Percentiles rank a stretch among this genome's conserved stretches.
phyloP scores from a whole-genome alignment of 2,888 invertebrate species.

The Nephrotoma guestfalica region DNA sequence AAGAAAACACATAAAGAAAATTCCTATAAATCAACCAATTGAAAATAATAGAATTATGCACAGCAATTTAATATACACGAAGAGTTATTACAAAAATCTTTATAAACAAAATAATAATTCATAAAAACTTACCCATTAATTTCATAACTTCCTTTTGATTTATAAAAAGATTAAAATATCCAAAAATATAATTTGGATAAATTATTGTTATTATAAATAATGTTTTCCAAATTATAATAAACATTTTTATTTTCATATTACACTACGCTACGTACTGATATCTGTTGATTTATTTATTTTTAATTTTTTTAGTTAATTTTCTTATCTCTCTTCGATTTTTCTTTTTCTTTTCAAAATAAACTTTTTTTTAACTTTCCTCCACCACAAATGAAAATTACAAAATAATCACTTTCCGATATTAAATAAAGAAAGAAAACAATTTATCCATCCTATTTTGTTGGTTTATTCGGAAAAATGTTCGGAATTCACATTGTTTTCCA shows the following conservation, averaged over 20 bases:
- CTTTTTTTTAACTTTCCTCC: neutral
- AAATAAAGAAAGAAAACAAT: neutral
- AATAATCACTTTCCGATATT: neutral
- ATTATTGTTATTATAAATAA: neutral
- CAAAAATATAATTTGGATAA: conserved; percentile 16
- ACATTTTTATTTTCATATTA: neutral
- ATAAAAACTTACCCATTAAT: conserved; percentile 49
- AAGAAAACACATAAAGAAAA: too few relatives aligned
- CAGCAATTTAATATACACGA: neutral
- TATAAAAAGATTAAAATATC: conserved; percentile 66
- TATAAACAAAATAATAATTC: conserved; percentile 1
- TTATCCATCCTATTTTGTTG: neutral
- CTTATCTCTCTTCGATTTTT: neutral
- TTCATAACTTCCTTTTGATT: conserved; percentile 67
- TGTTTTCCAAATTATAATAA: neutral
- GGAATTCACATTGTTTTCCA: neutral
- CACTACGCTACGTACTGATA: neutral
- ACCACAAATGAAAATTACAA: neutral
- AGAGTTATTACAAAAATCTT: too few relatives aligned
- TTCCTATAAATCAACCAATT: neutral
- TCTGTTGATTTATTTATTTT: neutral
- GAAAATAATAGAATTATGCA: neutral
- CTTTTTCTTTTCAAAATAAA: neutral
- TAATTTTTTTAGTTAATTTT: neutral
- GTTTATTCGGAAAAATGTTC: neutral